These are phyloP conservation scores for Taeniopygia guttata DNA, from an alignment of 2,797 vertebrate genomes.

Conservation along the genomic window DNA sequence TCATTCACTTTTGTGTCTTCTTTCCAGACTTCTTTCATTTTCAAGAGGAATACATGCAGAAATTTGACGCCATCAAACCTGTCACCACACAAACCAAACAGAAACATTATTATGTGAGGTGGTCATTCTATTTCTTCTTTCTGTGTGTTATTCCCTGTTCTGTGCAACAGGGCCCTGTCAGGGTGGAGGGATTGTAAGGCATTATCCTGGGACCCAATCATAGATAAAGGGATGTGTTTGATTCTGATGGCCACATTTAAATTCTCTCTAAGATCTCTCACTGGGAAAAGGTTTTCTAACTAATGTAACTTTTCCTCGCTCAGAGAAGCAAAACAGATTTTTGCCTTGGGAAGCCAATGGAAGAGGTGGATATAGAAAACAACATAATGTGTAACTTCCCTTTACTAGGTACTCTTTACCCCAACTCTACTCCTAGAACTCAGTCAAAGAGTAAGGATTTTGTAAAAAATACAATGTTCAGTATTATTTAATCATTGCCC, in stretches of 20 bases:
- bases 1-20: neutral
- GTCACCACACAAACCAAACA: neutral
- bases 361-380: neutral
- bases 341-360: neutral
- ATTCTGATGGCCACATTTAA: neutral
- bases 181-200: neutral
- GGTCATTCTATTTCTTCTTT: neutral
- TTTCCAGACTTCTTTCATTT: neutral
- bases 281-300: neutral
- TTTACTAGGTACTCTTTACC: neutral
- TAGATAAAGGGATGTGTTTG: neutral
- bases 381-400: neutral
- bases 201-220: neutral
- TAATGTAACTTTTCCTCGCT: neutral
- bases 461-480: constrained; percentile 2
- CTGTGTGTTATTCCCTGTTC: neutral
- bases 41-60: neutral
- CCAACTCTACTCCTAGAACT: neutral
- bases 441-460: neutral
- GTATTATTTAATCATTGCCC: constrained; percentile 14
- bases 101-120: neutral
- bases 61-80: neutral
- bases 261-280: neutral
- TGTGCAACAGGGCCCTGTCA: neutral
- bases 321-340: neutral